Percentiles rank a stretch among this genome's conserved stretches.
These are phyloP conservation scores for Falco punctatus DNA, from an alignment of 2,113 vertebrate species.

Conservation along the genomic window DNA sequence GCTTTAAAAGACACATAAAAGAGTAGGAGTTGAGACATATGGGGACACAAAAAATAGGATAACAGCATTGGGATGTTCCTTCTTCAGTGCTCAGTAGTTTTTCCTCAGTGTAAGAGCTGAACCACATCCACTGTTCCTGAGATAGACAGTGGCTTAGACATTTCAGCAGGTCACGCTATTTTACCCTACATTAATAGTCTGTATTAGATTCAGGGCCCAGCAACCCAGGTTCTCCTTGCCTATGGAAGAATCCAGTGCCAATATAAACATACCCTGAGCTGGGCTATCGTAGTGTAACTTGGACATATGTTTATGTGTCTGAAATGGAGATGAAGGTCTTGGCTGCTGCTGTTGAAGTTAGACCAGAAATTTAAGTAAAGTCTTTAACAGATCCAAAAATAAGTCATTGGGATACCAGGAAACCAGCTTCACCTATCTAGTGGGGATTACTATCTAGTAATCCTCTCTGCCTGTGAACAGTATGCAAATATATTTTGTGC, in stretches of 20 bases:
- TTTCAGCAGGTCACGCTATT: background rate
- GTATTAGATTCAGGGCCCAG: background rate
- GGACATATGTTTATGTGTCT: background rate
- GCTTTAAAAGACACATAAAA: background rate
- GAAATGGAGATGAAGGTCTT: background rate
- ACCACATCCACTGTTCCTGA: background rate
- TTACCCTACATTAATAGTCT: background rate
- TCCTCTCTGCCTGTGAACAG: background rate
- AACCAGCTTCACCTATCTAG: background rate
- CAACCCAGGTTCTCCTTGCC: background rate
- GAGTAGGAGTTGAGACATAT: background rate
- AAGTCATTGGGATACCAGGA: background rate
- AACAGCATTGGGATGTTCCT: background rate
- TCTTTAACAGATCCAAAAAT: background rate
- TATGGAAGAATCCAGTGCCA: background rate
- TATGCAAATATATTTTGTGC: background rate
- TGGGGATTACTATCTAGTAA: background rate
- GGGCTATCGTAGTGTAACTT: background rate
- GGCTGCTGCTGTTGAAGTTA: background rate
- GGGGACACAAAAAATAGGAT: background rate
- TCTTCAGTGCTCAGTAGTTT: background rate
- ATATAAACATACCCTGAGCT: background rate
- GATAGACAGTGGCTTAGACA: background rate
- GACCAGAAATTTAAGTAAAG: background rate
- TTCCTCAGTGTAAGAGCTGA: background rate